Conservation (phyloP, 2,113 vertebrate species). For the Natator depressus region DNA sequence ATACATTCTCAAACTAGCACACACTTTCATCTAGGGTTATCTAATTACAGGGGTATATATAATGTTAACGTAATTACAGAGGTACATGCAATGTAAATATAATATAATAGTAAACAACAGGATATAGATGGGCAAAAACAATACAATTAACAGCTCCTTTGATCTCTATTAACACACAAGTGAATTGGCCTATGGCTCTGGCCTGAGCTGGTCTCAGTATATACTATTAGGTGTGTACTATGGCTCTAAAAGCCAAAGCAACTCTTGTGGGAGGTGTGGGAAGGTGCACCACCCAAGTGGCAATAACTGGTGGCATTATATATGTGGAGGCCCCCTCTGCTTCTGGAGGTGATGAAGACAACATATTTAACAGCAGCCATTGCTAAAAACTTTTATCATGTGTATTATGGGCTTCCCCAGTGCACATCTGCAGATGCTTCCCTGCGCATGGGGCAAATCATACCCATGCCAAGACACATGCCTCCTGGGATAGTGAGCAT, state of each 20-base stretch:
- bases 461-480: background rate
- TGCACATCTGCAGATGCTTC: background rate
- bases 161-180: no score
- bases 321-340: background rate
- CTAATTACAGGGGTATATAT: no score
- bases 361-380: background rate
- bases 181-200: no score
- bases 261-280: background rate
- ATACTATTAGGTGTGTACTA: background rate
- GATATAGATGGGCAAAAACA: no score
- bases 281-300: background rate
- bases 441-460: background rate
- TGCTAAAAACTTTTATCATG: background rate
- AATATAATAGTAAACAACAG: no score
- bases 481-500: background rate
- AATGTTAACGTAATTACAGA: no score
- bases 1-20: no score
- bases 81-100: no score
- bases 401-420: background rate
- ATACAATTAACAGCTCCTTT: no score
- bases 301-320: background rate
- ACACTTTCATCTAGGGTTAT: no score
- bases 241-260: background rate
- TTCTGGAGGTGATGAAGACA: background rate
- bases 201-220: no score